Conservation (phyloP, 1,140 invertebrate species). For the Leptoteleia sp. region DNA sequence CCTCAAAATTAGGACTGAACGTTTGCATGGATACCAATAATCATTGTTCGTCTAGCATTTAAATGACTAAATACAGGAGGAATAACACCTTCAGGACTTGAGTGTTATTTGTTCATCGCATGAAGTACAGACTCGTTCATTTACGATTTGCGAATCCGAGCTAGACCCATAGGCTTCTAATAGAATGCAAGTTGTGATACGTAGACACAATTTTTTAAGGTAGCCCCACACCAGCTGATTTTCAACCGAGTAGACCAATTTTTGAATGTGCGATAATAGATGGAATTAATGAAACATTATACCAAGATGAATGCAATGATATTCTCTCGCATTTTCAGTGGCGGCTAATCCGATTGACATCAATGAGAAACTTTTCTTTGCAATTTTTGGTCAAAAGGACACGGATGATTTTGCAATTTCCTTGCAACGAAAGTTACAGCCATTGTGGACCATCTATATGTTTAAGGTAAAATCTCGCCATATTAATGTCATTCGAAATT, state of each 20-base stretch:
- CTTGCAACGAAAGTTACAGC: conserved; percentile 81
- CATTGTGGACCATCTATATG: conserved; percentile 88
- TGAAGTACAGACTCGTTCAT: conserved; percentile 31
- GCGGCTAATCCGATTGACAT: conserved; percentile 92
- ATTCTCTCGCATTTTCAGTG: conserved; percentile 86
- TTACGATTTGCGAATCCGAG: too few species aligned
- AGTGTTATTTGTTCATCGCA: conserved; percentile 56
- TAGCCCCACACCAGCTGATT: conserved; percentile 15
- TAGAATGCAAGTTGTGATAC: conserved; percentile 37
- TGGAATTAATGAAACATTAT: too few species aligned
- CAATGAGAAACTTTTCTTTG: conserved; percentile 99
- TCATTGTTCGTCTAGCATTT: conserved; percentile 4
- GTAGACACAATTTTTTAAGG: conserved; percentile 54
- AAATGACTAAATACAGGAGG: conserved; percentile 1
- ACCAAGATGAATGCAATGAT: not conserved
- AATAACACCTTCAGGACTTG: conserved; percentile 45
- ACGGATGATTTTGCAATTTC: conserved; percentile 87
- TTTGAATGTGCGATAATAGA: conserved; percentile 19
- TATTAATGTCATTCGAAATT: too few species aligned
- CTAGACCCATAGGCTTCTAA: conserved; percentile 46
- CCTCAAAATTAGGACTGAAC: conserved; percentile 10
- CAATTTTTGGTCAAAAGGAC: conserved; percentile 98
- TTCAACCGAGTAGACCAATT: conserved; percentile 31
- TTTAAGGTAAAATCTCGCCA: conserved; percentile 85
- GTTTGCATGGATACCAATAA: conserved; percentile 31